These are phyloP conservation scores for Paedocypris sp. DNA, from an alignment of 2,113 vertebrate species.

Conservation along the genomic window DNA sequence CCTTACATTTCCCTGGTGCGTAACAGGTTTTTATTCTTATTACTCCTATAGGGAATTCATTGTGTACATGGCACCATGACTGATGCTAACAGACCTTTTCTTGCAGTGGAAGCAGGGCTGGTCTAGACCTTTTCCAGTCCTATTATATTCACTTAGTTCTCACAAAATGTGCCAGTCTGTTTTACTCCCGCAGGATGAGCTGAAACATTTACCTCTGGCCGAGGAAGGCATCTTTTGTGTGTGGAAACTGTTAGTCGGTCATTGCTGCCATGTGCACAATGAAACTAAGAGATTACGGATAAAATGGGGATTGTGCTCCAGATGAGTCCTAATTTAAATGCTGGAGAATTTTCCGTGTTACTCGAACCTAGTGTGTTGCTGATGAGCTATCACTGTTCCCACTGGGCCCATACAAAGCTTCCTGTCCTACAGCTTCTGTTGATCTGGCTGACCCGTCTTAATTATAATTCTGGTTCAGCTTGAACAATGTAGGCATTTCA, in stretches of 20 bases:
- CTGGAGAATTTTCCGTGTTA: conserved; percentile 4
- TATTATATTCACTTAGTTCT: background rate
- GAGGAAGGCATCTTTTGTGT: background rate
- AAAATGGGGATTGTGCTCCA: background rate
- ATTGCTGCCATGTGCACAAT: background rate
- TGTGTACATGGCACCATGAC: conserved; percentile 1
- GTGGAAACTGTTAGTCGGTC: background rate
- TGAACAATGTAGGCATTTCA: conserved; percentile 40
- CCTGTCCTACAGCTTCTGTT: background rate
- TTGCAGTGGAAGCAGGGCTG: background rate
- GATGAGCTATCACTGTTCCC: background rate
- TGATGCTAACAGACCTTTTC: background rate
- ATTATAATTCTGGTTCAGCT: conserved; percentile 38
- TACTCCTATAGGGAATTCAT: conserved; percentile 2
- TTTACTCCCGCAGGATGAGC: background rate
- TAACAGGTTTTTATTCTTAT: conserved; percentile 22
- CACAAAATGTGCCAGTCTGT: background rate
- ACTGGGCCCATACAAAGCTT: background rate
- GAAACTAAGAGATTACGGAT: background rate
- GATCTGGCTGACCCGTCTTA: conserved; percentile 36
- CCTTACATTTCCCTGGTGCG: conserved; percentile 10
- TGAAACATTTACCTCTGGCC: background rate
- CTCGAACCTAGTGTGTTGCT: background rate
- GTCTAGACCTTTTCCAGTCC: background rate
- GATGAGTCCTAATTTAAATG: background rate